These are phyloP conservation scores for Fragum fragum DNA, from an alignment of 2,888 invertebrate genomes.

Conservation along the genomic window DNA sequence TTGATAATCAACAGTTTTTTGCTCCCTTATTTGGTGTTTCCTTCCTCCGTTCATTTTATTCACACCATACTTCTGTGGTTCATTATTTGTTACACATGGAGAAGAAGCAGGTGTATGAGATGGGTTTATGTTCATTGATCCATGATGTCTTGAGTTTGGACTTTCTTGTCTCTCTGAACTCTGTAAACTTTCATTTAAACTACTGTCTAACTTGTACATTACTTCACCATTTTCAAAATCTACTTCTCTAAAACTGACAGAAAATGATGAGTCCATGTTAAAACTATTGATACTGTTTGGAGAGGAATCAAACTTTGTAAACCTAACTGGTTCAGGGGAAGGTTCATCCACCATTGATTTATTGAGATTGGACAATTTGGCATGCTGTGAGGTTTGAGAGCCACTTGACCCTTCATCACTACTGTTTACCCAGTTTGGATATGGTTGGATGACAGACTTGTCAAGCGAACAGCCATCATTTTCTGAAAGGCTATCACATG, in stretches of 20 bases:
- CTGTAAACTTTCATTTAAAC: slow-evolving; percentile 8
- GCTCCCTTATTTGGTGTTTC: not conserved
- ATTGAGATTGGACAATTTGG: not conserved
- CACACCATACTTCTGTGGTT: not conserved
- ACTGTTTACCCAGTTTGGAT: slow-evolving; percentile 17
- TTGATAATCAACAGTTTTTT: not conserved
- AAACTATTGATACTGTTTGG: slow-evolving; percentile 26
- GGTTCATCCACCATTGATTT: not conserved
- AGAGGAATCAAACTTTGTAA: slow-evolving; percentile 22
- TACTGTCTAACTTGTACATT: slow-evolving; percentile 42
- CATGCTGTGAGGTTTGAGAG: not conserved
- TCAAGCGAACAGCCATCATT: slow-evolving; percentile 9
- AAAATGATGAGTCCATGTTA: slow-evolving; percentile 43
- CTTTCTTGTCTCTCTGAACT: not conserved
- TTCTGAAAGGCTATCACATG: slow-evolving; percentile 22
- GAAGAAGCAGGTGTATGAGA: not conserved
- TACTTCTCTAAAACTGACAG: slow-evolving; percentile 60
- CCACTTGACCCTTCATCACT: slow-evolving; percentile 10
- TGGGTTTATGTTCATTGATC: not conserved
- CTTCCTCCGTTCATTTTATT: not conserved
- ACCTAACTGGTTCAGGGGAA: slow-evolving; percentile 15
- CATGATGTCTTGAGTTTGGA: not conserved
- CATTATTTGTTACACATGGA: not conserved
- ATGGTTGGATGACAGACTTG: slow-evolving; percentile 1
- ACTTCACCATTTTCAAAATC: slow-evolving; percentile 61